A percentile compares a stretch with the other conserved stretches of the same genome.
Evolutionary conservation across 2,797 vertebrate genomes (phyloP).

Genomic region (Hylomyscus alleni): DNA sequence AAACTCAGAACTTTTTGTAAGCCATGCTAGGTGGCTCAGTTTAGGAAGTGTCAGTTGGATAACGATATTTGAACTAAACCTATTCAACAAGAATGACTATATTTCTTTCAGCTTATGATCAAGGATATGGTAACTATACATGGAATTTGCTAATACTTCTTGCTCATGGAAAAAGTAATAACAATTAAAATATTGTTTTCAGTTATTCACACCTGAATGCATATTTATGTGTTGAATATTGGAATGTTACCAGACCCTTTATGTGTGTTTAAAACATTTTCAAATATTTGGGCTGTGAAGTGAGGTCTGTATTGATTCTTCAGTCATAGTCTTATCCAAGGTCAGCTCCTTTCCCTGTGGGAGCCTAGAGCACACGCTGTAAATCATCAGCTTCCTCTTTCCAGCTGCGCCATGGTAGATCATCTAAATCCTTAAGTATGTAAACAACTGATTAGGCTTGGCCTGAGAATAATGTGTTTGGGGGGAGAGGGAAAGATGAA

Average conservation of each 20-base stretch:
- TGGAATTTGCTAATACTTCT: background rate
- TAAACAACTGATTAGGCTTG: constrained; percentile 8
- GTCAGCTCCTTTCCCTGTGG: background rate
- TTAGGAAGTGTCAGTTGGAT: background rate
- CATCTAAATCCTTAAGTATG: background rate
- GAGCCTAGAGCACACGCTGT: background rate
- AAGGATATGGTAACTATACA: background rate
- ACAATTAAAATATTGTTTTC: background rate
- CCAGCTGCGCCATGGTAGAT: background rate
- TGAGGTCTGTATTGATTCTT: background rate
- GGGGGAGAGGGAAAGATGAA: background rate
- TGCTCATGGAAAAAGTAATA: background rate
- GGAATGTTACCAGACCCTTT: background rate
- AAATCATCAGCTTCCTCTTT: constrained; percentile 3
- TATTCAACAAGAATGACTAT: background rate
- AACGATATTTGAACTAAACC: constrained; percentile 15
- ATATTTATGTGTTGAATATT: background rate
- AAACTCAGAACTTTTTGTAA: background rate
- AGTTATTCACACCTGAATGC: background rate
- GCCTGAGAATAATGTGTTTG: background rate
- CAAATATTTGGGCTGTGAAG: background rate
- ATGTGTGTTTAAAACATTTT: background rate
- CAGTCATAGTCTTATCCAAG: background rate
- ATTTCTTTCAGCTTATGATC: background rate
- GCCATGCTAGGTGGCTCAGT: background rate